Evolutionary conservation across 53 echinoderm and acorn worm genomes (phyloP).

Genomic region (Echinometra lucunter): DNA sequence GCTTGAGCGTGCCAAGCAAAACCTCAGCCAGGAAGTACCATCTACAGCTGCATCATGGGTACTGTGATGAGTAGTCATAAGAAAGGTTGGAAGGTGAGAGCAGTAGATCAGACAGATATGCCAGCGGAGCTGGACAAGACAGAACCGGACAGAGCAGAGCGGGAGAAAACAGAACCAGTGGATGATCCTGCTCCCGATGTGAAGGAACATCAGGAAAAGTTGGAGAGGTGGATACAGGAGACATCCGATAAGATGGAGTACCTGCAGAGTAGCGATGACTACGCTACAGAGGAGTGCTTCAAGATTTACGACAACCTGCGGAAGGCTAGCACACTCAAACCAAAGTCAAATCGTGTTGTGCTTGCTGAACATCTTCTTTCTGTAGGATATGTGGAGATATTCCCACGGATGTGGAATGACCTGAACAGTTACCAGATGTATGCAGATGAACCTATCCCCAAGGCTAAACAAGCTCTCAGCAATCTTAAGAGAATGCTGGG

Average conservation of each 20-base stretch:
- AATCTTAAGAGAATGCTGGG: conserved; percentile 81
- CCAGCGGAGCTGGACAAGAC: conserved; percentile 55
- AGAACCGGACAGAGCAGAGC: background rate
- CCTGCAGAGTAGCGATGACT: conserved; percentile 73
- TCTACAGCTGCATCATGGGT: conserved; percentile 65
- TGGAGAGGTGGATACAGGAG: conserved; percentile 66
- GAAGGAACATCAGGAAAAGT: conserved; percentile 31
- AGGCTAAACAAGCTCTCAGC: conserved; percentile 78
- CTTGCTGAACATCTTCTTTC: conserved; percentile 65
- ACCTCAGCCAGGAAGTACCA: conserved; percentile 60
- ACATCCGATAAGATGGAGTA: conserved; percentile 67
- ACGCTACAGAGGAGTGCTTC: conserved; percentile 78
- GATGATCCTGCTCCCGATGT: background rate
- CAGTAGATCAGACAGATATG: conserved; percentile 56
- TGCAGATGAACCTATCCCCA: conserved; percentile 49
- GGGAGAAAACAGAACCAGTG: background rate
- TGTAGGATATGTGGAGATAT: conserved; percentile 74
- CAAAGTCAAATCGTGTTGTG: conserved; percentile 68
- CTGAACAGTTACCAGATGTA: conserved; percentile 75
- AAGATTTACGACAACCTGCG: conserved; percentile 68
- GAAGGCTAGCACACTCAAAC: conserved; percentile 63
- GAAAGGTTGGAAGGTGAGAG: conserved; percentile 56
- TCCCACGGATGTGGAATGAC: conserved; percentile 66
- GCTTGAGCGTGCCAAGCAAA: conserved; percentile 57
- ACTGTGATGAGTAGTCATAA: conserved; percentile 67